Evolutionary conservation across 2,888 invertebrate genomes (phyloP), one percentile per base, ranked within the genome.

Genomic region (Globia sparganii): DNA sequence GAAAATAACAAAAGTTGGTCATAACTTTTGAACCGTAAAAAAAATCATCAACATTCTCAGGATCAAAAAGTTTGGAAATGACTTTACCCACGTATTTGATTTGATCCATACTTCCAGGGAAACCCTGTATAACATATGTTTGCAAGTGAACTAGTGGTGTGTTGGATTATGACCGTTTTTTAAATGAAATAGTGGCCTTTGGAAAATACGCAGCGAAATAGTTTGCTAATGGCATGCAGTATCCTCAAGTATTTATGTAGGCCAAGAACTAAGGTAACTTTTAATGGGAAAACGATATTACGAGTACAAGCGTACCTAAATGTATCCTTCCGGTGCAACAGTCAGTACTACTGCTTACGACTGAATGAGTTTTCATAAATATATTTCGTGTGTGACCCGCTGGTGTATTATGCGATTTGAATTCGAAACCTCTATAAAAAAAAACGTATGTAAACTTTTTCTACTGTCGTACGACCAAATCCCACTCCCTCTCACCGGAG

Each of bases 211-310:
- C 43, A 21, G 28, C 0, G 64, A 53, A 80, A 65, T 68, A 69
- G 4, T 65, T 49, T 67, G 61, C 25, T 56, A 21, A 2, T 9
- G 11, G 25, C 46, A 15, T 37, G n/a, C 56, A 40, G 64, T 79
- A 49, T 78, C 67, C 75, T 74, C 53, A 80, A 74, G 49, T 68
- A 4, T 62, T 15, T n/a, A 73, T 73, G 15, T 73, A 49, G 73
- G 46, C 31, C 46, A 64, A 72, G 18, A 25, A 46, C 6, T 65
- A 31, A 49, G 15, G 58, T 64, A 59, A 49, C 15, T 13, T 15
- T 25, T 34, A 72, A 25, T 46, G 15, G 46, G 59, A 72, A 59
- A 37, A 15, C 13, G 1, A 43, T 21, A 21, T 34, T 58, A 64
- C n/a, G n/a, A n/a, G 21, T 28, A 43, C 4, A 58, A 58, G 25